Evolutionary conservation across 2,888 invertebrate species (phyloP), one percentile per base, ranked within the genome.

Genomic region (Scaptodrosophila latifasciaeformis): DNA sequence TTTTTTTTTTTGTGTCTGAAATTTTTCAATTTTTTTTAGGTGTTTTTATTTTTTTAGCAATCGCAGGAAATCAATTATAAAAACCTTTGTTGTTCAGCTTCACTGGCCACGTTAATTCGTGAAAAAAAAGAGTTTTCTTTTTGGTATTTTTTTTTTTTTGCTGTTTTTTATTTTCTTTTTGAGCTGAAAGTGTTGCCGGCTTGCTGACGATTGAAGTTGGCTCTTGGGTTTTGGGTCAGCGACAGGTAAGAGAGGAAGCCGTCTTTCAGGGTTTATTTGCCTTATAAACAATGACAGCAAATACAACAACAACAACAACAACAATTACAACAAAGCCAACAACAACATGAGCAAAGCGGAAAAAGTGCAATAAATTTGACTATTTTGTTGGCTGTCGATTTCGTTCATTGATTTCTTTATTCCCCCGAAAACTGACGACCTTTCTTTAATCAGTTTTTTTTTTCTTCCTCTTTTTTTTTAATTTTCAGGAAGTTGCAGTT

Each of bases 81-180:
- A 60, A 75, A 76, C 79, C 65, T 71, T 79, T 62, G 71, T 54
- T 57, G 79, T 79, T 71, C 62, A 53, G 69, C 71, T 68, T 55
- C 65, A 71, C 57, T 68, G 76, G 62, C 57, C 69, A 76, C 79
- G 71, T 79, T 71, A 71, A 79, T 71, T 71, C 76, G 79, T 71
- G 71, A 76, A 71, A 78, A 75, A 62, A 68, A 78, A 78, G 79
- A 71, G 72, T 71, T 71, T 71, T 71, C 60, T 76, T 71, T 76
- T 65, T 37, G 4, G 10, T 17, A 37, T 37, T 37, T 10, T 37
- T 37, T 10, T 12, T 37, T 37, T 37, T 37, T 37, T 10, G 17
- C 12, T 13, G 34, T 13, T 4, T 37, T 37, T 37, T 34, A 15
- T 7, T 79, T 68, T 47, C 46, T 37, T 37, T 62, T 56, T 57